phyloP scores from a whole-genome alignment of 2,113 vertebrate species.

The Hystrix cristata region DNA sequence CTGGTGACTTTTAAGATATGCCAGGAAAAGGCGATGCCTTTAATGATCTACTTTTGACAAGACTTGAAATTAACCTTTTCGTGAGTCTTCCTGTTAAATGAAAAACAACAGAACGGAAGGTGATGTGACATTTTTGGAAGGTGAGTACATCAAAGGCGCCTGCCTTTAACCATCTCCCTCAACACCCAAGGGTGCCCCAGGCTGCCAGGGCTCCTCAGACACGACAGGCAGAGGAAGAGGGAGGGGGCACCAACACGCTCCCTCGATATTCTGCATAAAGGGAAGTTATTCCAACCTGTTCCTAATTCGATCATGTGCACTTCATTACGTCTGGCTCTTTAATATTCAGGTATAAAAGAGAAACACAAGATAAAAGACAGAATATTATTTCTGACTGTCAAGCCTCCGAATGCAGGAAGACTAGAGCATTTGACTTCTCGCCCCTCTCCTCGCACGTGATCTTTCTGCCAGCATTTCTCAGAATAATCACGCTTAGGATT shows the following conservation, averaged over 20 bases:
- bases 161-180: conserved; percentile 91
- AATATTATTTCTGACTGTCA: conserved; percentile 83
- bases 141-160: conserved; percentile 93
- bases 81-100: conserved; percentile 89
- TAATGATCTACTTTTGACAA: conserved; percentile 85
- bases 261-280: conserved; percentile 86
- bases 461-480: conserved; percentile 9
- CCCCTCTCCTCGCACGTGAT: neutral
- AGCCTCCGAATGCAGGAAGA: conserved; percentile 82
- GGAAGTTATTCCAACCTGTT: conserved; percentile 86
- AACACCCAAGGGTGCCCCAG: conserved; percentile 92
- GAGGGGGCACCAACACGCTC: conserved; percentile 88
- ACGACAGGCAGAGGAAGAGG: conserved; percentile 84
- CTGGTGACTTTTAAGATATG: conserved; percentile 42
- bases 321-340: conserved; percentile 81
- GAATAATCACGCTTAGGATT: neutral
- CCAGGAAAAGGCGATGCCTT: conserved; percentile 79
- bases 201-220: conserved; percentile 93
- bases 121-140: conserved; percentile 93
- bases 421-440: conserved; percentile 80
- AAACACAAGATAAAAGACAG: conserved; percentile 85
- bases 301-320: conserved; percentile 84
- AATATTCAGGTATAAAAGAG: conserved; percentile 84
- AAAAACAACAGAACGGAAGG: conserved; percentile 90
- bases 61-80: conserved; percentile 93